Evolutionary conservation across 2,888 invertebrate species (phyloP), one percentile per base, ranked within the genome.

Genomic region (Leptinotarsa haldemani): DNA sequence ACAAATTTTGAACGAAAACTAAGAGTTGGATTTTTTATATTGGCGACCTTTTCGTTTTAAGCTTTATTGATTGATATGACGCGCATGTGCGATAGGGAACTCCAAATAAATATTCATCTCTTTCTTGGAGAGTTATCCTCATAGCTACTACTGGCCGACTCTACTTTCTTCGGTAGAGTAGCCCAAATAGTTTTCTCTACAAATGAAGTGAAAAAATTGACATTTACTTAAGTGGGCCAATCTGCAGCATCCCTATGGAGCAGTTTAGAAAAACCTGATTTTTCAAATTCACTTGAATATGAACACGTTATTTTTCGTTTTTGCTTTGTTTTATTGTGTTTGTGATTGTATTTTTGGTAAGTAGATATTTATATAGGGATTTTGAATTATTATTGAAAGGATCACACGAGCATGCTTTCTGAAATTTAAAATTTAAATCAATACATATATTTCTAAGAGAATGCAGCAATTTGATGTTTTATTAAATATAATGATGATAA

Each of bases 191-290:
- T 65, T 65, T 46, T 53, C 56, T 46, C 48, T 20, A 58, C 20
- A 58, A 68, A 56, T 40, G 22, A 18, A 46, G 46, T 56, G 56
- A 67, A 67, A 67, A 67, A 67, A 47, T 20, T 58, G 53, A 58
- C 67, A 40, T 46, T 47, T 47, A 52, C 65, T 69, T 25, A 64
- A 47, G 48, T 78, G 81, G 67, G 70, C 76, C 53, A 75, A 73
- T 72, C 16, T 74, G 74, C 83, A 83, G 83, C 83, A 81, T 83
- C 82, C 83, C 79, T 71, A 82, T 83, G 83, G 82, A 84, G 79
- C 74, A 47, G 18, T 71, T 76, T 71, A 64, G 53, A 72, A 74
- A 70, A 74, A 69, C 65, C 58, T 7, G 61, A 71, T 76, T 79
- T 77, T 76, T 76, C 53, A 65, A 65, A 71, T 53, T 58, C 74